Evolutionary conservation across 2,797 vertebrate genomes (phyloP).

Genomic region (Luscinia megarhynchos): DNA sequence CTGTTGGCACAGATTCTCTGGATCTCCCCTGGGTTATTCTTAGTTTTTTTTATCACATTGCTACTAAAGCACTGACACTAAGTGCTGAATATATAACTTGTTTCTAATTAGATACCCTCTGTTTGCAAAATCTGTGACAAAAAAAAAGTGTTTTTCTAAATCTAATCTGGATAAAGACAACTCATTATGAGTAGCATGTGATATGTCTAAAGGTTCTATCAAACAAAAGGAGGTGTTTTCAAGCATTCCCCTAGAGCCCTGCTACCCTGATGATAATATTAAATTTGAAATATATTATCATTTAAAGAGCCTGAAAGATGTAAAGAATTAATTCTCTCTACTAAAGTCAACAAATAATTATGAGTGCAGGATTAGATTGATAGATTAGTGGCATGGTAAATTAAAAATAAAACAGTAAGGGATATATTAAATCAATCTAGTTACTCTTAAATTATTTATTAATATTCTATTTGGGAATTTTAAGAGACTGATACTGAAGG

Average conservation of each 20-base stretch:
- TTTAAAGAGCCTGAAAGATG: conserved; percentile 64
- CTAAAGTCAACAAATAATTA: conserved; percentile 71
- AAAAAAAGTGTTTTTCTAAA: conserved; percentile 52
- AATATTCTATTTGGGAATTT: conserved; percentile 41
- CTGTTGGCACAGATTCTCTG: conserved; percentile 41
- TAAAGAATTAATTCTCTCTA: conserved; percentile 68
- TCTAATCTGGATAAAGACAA: conserved; percentile 60
- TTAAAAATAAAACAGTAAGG: conserved; percentile 60
- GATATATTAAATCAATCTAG: conserved; percentile 53
- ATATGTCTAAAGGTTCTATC: conserved; percentile 62
- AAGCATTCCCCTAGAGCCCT: conserved; percentile 57
- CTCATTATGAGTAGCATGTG: conserved; percentile 53
- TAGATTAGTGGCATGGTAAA: conserved; percentile 67
- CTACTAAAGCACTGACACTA: conserved; percentile 42
- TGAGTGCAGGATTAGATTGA: conserved; percentile 63
- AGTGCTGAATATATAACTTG: conserved; percentile 64
- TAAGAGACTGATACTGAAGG: not conserved
- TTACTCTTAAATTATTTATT: conserved; percentile 54
- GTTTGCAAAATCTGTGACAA: conserved; percentile 55
- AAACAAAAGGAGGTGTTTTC: conserved; percentile 72
- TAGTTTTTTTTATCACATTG: conserved; percentile 53
- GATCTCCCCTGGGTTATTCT: conserved; percentile 55
- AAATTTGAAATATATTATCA: conserved; percentile 73
- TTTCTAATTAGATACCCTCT: conserved; percentile 67
- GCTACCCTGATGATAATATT: conserved; percentile 52